These are phyloP conservation scores for Vespertilio murinus DNA, from an alignment of 2,797 vertebrate species.

Conservation along the genomic window DNA sequence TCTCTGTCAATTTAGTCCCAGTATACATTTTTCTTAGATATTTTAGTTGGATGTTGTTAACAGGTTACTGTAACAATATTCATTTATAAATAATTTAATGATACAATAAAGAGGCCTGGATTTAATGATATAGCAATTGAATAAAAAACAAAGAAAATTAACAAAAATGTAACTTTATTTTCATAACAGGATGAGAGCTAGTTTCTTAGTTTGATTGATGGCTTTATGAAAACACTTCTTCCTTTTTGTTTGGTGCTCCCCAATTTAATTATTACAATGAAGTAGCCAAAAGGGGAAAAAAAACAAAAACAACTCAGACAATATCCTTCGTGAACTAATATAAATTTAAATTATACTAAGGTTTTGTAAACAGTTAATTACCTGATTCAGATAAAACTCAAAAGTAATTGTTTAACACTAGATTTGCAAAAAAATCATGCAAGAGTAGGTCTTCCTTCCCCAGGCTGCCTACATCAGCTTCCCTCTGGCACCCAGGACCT, in stretches of 20 bases:
- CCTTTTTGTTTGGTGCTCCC: constrained; percentile 9
- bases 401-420: constrained; percentile 64
- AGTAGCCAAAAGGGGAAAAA: not conserved
- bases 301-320: not conserved
- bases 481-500: too few relatives aligned
- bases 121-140: constrained; percentile 49
- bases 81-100: constrained; percentile 81
- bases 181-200: constrained; percentile 21
- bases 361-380: constrained; percentile 67
- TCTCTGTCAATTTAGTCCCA: constrained; percentile 69
- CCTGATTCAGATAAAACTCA: constrained; percentile 39
- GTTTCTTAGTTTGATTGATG: constrained; percentile 46
- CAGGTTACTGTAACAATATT: constrained; percentile 68
- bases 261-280: constrained; percentile 61
- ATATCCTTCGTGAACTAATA: not conserved
- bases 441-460: too few relatives aligned
- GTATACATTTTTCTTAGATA: constrained; percentile 63
- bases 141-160: constrained; percentile 76
- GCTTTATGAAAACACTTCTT: not conserved
- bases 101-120: constrained; percentile 72
- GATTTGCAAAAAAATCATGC: too few relatives aligned
- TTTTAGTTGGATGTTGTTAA: constrained; percentile 69
- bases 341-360: constrained; percentile 54
- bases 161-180: constrained; percentile 58
- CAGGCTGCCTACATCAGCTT: too few relatives aligned